Percentiles rank a stretch among this genome's conserved stretches.
Evolutionary conservation across 2,888 invertebrate genomes (phyloP).

Genomic region (Nomada hirtipes): DNA sequence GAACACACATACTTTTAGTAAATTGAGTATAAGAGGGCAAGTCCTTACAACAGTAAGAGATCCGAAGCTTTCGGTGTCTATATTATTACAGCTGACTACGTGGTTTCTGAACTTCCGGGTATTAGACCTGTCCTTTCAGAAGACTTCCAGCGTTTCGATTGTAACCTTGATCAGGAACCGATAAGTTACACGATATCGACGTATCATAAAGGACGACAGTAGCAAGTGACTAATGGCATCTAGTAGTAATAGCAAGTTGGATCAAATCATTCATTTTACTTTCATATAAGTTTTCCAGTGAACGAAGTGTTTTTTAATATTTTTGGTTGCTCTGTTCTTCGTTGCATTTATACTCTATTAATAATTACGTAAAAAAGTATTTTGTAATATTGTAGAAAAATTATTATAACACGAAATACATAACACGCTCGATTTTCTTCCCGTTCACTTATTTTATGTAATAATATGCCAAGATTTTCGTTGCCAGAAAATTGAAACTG

Average conservation of each 20-base stretch:
- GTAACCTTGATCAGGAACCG: neutral
- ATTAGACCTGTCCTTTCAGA: slow-evolving; percentile 1
- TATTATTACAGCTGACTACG: slow-evolving; percentile 4
- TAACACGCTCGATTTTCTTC: neutral
- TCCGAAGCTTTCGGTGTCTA: neutral
- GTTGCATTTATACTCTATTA: too few species aligned
- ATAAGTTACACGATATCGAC: neutral
- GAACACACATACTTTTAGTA: neutral
- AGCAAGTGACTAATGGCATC: too few species aligned
- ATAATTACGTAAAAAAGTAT: too few species aligned
- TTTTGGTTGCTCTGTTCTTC: neutral
- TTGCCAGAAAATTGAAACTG: neutral
- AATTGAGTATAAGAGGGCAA: slow-evolving; percentile 9
- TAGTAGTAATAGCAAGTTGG: neutral
- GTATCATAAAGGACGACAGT: too few species aligned
- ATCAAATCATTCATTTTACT: too few species aligned
- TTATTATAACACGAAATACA: neutral
- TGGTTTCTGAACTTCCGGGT: neutral
- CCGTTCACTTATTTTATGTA: neutral
- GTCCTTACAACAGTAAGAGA: slow-evolving; percentile 7
- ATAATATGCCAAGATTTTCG: too few species aligned
- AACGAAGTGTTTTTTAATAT: neutral
- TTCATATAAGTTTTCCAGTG: too few species aligned
- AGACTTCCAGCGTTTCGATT: neutral
- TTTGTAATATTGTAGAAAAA: too few species aligned